Evolutionary conservation across 92 coral and sea anemone genomes (phyloP).

Genomic region (Palythoa grandiflora): DNA sequence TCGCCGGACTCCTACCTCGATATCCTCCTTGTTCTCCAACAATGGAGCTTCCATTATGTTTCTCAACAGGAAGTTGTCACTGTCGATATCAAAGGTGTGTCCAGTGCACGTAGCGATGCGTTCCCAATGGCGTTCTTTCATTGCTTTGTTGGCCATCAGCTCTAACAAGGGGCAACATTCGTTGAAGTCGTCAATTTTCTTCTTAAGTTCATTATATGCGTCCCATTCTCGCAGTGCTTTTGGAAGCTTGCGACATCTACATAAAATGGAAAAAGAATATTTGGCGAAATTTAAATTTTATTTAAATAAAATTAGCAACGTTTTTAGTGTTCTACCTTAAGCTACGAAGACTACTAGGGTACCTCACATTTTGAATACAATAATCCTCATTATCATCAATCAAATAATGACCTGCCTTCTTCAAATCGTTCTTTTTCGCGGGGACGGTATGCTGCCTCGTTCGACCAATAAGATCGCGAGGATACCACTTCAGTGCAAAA

Average conservation of each 20-base stretch:
- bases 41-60: conserved; percentile 95
- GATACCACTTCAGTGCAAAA: too few species aligned
- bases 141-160: conserved; percentile 90
- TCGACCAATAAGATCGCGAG: too few species aligned
- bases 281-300: too few species aligned
- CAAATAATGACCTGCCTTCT: too few species aligned
- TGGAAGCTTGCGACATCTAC: conserved; percentile 91
- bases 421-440: too few species aligned
- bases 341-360: too few species aligned
- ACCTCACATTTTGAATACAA: too few species aligned
- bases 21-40: conserved; percentile 83
- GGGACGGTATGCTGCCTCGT: too few species aligned
- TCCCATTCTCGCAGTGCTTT: conserved; percentile 93
- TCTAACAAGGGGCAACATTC: conserved; percentile 90
- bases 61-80: conserved; percentile 85
- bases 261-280: background rate
- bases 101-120: conserved; percentile 81
- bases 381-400: too few species aligned
- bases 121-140: conserved; percentile 95
- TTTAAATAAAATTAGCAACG: background rate
- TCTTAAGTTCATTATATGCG: conserved; percentile 85
- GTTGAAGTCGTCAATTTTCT: conserved; percentile 89
- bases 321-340: too few species aligned
- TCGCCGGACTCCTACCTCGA: conserved; percentile 67
- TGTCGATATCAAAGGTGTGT: conserved; percentile 86